Conservation (phyloP, 2,113 vertebrate genomes). For the Monarcha castaneiventris region DNA sequence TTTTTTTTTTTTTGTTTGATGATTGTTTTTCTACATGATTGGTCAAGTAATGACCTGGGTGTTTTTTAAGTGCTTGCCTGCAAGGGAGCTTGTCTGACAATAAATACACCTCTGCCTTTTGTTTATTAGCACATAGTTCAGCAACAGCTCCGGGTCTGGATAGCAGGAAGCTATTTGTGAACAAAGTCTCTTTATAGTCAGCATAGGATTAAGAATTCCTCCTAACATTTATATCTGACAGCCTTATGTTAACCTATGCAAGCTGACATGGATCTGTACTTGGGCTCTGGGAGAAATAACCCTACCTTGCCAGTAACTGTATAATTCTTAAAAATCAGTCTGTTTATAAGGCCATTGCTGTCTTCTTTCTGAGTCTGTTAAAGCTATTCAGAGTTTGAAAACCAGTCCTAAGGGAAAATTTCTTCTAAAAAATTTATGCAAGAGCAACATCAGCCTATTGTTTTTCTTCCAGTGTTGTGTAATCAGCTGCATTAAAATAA, state of each 20-base stretch:
- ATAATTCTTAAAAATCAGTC: background rate
- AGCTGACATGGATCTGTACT: background rate
- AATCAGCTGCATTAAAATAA: constrained; percentile 25
- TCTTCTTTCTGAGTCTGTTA: background rate
- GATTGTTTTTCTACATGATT: background rate
- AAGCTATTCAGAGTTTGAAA: constrained; percentile 5
- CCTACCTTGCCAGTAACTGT: background rate
- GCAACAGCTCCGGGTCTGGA: background rate
- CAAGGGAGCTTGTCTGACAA: background rate
- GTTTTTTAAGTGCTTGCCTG: background rate
- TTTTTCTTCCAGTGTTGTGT: background rate
- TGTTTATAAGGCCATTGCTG: background rate
- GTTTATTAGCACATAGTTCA: background rate
- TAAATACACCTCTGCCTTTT: background rate
- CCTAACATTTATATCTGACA: background rate
- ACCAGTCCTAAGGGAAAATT: background rate
- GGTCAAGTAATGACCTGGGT: background rate
- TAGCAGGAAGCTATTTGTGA: background rate
- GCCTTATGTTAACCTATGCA: background rate
- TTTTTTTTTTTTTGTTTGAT: background rate
- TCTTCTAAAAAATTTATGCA: background rate
- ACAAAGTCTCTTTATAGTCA: background rate
- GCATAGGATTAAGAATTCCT: background rate
- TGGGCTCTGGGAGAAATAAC: background rate
- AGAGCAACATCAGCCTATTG: background rate